Conservation (phyloP, 2,888 invertebrate species). For the Amblyjoppa proteus region DNA sequence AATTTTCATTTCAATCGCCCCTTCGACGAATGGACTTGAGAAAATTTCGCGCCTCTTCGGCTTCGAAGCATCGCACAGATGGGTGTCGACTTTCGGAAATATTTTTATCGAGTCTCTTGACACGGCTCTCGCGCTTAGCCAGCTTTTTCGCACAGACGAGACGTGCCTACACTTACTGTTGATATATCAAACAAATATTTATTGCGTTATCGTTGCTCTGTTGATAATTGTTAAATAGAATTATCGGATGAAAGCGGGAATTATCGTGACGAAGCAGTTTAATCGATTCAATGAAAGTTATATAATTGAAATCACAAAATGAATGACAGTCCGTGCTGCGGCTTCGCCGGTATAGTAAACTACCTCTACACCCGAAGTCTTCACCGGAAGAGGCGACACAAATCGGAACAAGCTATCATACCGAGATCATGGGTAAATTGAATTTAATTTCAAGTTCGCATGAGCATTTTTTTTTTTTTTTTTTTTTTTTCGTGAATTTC, state of each 20-base stretch:
- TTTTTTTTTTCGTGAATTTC: constrained; percentile 45
- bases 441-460: background rate
- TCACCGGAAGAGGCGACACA: constrained; percentile 70
- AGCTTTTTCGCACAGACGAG: background rate
- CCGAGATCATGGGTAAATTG: constrained; percentile 75
- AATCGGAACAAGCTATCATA: constrained; percentile 64
- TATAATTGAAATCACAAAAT: constrained; percentile 56
- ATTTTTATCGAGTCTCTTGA: constrained; percentile 65
- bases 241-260: background rate
- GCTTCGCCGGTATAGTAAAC: constrained; percentile 74
- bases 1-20: background rate
- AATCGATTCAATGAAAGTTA: background rate
- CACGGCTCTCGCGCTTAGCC: constrained; percentile 2
- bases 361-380: constrained; percentile 75
- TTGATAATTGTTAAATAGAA: constrained; percentile 6
- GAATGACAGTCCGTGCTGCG: constrained; percentile 72
- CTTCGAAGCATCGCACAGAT: constrained; percentile 39
- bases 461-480: background rate
- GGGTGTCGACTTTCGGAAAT: constrained; percentile 62
- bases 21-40: background rate
- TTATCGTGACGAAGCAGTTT: background rate
- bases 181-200: background rate
- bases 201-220: background rate
- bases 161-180: background rate
- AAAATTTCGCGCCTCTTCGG: background rate